Evolutionary conservation across 2,113 vertebrate species (phyloP), one percentile per base, ranked within the genome.

Genomic region (Cyphomyrus discorhynchus): DNA sequence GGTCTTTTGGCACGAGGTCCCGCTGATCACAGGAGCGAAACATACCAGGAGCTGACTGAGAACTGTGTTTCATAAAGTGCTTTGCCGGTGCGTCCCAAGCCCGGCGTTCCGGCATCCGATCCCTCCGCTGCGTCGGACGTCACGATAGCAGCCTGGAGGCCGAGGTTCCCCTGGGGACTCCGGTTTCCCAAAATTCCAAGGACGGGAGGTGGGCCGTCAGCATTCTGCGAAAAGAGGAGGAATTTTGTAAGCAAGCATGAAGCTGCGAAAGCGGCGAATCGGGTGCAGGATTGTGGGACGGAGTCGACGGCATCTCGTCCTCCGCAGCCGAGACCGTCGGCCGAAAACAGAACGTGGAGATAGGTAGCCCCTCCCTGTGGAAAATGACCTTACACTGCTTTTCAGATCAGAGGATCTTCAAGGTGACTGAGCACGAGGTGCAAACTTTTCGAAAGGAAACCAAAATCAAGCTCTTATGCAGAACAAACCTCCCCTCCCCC

Each of bases 1-100:
- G 89, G 90, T 92, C 90, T 92, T 95, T 95, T 96, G 95, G 95
- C 95, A 95, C 95, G 94, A 92, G 92, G 94, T 95, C 92, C 92
- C 74, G 39, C 94, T 93, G 70, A 39, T 92, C 91, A 93, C 90
- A 92, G 93, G 92, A 93, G 94, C 94, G 90, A 92, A 93, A 91
- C 89, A 91, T 66, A 49, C 58, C 89, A 93, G 90, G 91, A 92
- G 89, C 92, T 90, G 91, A 92, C 89, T 46, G 19, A 82, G 89
- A 42, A 88, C 89, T 58, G 87, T 90, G 80, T 56, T 89, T 70
- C 42, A 70, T 53, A 90, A 58, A 87, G 84, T 89, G 52, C 21
- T 27, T 89, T 88, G 46, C 66, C 89, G 88, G 90, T 50, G 82
- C 89, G 88, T 77, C 87, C 90, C 86, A 86, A 50, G 89, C 86